A percentile compares a stretch with the other conserved stretches of the same genome.
These are phyloP conservation scores for Aphidoletes aphidimyza DNA, from an alignment of 2,888 invertebrate species.

Conservation along the genomic window DNA sequence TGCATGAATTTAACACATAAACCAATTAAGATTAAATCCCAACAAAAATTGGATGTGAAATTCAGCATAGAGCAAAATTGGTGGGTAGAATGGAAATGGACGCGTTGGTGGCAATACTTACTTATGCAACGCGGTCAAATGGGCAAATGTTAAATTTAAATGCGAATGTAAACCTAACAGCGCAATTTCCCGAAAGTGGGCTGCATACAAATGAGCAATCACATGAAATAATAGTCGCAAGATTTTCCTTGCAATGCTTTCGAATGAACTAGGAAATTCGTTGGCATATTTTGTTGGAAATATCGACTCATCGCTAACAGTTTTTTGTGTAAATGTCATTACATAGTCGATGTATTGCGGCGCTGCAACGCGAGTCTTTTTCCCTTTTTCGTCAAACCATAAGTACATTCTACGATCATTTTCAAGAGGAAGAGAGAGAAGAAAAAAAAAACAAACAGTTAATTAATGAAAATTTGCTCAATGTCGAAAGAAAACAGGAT, in stretches of 20 bases:
- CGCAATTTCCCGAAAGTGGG: constrained; percentile 96
- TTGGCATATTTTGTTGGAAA: constrained; percentile 99
- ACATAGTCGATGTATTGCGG: constrained; percentile 99
- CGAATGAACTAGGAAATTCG: constrained; percentile 93
- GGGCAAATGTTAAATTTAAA: constrained; percentile 96
- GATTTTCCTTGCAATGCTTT: constrained; percentile 94
- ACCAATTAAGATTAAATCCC: too few relatives aligned
- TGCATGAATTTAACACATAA: too few relatives aligned
- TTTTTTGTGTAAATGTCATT: constrained; percentile 97
- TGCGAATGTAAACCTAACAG: constrained; percentile 94
- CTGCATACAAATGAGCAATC: constrained; percentile 97
- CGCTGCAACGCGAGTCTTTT: constrained; percentile 95
- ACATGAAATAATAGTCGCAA: constrained; percentile 96
- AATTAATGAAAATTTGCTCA: constrained; percentile 47
- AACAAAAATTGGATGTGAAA: too few relatives aligned
- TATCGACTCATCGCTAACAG: constrained; percentile 94
- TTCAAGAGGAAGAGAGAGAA: constrained; percentile 56
- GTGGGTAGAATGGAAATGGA: too few relatives aligned
- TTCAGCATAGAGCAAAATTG: too few relatives aligned
- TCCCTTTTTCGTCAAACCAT: constrained; percentile 99
- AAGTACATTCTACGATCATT: constrained; percentile 90
- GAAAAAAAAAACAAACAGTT: constrained; percentile 1
- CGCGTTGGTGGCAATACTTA: too few relatives aligned
- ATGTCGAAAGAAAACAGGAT: not conserved
- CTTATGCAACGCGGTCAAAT: constrained; percentile 84